phyloP scores from a whole-genome alignment of 2,888 invertebrate genomes.

The Melipona bicolor region DNA sequence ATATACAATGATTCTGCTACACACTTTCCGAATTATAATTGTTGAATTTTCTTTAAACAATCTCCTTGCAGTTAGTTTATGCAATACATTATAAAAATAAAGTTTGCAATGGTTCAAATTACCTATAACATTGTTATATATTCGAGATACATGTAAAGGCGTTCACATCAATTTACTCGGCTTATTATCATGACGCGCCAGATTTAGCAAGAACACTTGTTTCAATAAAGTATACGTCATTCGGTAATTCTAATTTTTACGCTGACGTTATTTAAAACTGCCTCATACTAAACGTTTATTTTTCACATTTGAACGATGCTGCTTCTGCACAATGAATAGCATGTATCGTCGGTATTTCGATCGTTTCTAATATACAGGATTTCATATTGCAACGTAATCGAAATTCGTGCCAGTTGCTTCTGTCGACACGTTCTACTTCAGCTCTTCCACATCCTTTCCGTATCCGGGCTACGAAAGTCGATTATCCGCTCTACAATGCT shows the following conservation, averaged over 20 bases:
- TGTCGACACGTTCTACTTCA: conserved; percentile 52
- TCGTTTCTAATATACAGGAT: background rate
- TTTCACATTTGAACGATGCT: background rate
- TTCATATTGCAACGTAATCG: conserved; percentile 38
- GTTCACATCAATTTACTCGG: conserved; percentile 37
- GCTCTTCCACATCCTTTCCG: conserved; percentile 35
- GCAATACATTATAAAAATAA: background rate
- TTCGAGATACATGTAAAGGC: background rate
- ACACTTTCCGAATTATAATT: background rate
- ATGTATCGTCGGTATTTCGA: conserved; percentile 3
- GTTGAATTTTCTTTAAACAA: background rate
- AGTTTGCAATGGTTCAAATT: background rate
- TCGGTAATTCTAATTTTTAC: conserved; percentile 53
- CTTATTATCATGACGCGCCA: conserved; percentile 42
- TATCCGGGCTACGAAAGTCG: conserved; percentile 31
- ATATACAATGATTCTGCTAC: conserved; percentile 16
- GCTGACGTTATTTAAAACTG: conserved; percentile 41
- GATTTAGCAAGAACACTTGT: conserved; percentile 65
- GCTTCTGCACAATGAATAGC: background rate
- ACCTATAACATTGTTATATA: background rate
- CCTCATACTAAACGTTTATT: background rate
- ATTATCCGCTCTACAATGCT: conserved; percentile 6
- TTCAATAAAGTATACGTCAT: conserved; percentile 57
- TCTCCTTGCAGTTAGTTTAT: background rate
- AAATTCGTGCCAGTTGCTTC: conserved; percentile 41